phyloP scores from a whole-genome alignment of 2,797 vertebrate species.

The Petrocephalus sullivani region DNA sequence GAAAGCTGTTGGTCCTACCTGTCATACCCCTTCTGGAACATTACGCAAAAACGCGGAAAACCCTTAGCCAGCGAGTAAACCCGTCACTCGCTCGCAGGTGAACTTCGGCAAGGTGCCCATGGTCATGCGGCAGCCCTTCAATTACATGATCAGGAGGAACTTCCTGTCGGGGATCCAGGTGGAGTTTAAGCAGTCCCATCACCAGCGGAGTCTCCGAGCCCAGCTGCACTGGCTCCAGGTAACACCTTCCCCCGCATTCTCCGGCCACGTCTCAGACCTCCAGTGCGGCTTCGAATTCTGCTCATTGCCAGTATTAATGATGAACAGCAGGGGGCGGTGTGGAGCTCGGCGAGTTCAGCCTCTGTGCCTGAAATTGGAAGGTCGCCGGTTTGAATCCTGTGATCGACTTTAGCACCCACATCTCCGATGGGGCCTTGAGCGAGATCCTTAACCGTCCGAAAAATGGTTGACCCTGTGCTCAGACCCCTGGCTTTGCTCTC shows the following conservation, averaged over 20 bases:
- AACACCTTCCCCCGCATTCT: background rate
- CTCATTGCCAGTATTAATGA: background rate
- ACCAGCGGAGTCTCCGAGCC: constrained; percentile 87
- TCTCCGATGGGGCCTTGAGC: background rate
- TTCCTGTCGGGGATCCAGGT: constrained; percentile 88
- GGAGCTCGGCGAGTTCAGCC: background rate
- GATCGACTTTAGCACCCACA: background rate
- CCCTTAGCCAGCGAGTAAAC: background rate
- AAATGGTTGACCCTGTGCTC: background rate
- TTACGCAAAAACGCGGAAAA: background rate
- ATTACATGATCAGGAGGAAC: constrained; percentile 76
- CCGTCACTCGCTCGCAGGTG: constrained; percentile 60
- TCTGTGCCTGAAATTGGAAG: background rate
- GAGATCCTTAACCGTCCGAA: background rate
- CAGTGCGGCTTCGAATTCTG: background rate
- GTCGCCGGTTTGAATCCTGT: background rate
- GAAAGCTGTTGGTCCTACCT: background rate
- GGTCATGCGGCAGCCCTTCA: constrained; percentile 78
- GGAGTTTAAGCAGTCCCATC: constrained; percentile 85
- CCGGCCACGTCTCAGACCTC: background rate
- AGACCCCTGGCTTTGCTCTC: background rate
- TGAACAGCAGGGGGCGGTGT: background rate
- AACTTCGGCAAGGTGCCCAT: constrained; percentile 73
- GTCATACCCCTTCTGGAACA: background rate
- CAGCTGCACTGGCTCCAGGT: constrained; percentile 94